Percentiles rank a stretch among this genome's conserved stretches.
Conservation (phyloP, 2,888 invertebrate species). For the Furcula furcula region DNA sequence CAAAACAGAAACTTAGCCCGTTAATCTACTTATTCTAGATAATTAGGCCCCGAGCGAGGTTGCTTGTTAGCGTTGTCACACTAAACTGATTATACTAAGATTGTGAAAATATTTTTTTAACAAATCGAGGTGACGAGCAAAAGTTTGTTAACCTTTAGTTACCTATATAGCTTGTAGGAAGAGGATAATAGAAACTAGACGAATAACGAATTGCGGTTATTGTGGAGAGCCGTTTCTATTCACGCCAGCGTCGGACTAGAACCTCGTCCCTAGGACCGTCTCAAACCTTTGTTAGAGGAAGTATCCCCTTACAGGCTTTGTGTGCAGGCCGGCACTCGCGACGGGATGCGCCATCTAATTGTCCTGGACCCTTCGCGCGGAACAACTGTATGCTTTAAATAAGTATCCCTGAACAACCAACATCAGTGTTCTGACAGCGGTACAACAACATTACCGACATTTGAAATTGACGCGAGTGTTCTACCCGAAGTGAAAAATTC, state of each 20-base stretch:
- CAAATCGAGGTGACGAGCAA: too few species aligned
- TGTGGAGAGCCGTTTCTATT: slow-evolving; percentile 34
- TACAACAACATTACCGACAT: slow-evolving; percentile 28
- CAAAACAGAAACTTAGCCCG: too few species aligned
- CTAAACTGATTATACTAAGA: too few species aligned
- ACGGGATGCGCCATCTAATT: slow-evolving; percentile 69
- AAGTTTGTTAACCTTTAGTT: too few species aligned
- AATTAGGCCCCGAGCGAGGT: too few species aligned
- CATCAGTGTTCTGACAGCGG: slow-evolving; percentile 53
- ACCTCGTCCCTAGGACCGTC: slow-evolving; percentile 55
- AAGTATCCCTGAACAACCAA: slow-evolving; percentile 51
- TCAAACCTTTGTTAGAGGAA: slow-evolving; percentile 72
- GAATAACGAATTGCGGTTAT: not conserved
- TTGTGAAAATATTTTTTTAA: too few species aligned
- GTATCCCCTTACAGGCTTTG: slow-evolving; percentile 77
- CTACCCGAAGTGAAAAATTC: slow-evolving; percentile 13
- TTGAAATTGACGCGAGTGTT: slow-evolving; percentile 26
- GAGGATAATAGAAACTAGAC: too few species aligned
- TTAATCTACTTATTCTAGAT: too few species aligned
- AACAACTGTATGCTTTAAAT: slow-evolving; percentile 68
- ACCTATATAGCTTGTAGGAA: too few species aligned
- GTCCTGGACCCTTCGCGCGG: slow-evolving; percentile 61
- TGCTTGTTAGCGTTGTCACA: too few species aligned
- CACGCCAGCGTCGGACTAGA: slow-evolving; percentile 43
- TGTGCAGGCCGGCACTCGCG: slow-evolving; percentile 49